Percentiles rank a stretch among this genome's conserved stretches.
Conservation (phyloP, 2,888 invertebrate genomes). For the Lottia scabra region DNA sequence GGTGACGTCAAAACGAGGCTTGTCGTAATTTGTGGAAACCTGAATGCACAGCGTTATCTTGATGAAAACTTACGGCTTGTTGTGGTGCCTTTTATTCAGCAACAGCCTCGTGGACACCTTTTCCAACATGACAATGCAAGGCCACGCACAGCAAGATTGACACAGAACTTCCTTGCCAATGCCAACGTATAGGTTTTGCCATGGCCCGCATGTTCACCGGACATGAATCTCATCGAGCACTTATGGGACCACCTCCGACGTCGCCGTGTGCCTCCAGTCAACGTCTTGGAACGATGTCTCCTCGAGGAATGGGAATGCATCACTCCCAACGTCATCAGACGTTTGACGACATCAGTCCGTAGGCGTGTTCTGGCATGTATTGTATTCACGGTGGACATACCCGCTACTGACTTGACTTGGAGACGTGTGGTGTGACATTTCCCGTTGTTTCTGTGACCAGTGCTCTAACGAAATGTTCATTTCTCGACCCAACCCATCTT, state of each 20-base stretch:
- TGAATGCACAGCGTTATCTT: not conserved
- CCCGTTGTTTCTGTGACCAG: constrained; percentile 1
- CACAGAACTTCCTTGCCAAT: not conserved
- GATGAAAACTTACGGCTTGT: not conserved
- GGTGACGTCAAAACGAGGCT: constrained; percentile 4
- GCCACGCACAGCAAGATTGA: not conserved
- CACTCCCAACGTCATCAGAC: no score
- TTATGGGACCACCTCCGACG: no score
- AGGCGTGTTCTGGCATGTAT: not conserved
- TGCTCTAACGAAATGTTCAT: not conserved
- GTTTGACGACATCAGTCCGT: not conserved
- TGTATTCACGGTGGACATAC: not conserved
- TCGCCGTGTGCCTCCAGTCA: no score
- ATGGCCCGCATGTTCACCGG: constrained; percentile 7
- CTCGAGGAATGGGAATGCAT: no score
- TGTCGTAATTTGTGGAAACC: not conserved
- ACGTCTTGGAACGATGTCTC: no score
- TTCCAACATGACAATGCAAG: not conserved
- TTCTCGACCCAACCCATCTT: not conserved
- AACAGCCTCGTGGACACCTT: not conserved
- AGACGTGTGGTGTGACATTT: not conserved
- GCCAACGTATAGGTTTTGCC: not conserved
- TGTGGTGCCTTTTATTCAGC: not conserved
- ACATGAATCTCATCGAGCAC: not conserved
- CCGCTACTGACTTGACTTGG: not conserved